These are phyloP conservation scores for Calycopis cecrops DNA, from an alignment of 1,140 invertebrate genomes.

Conservation along the genomic window DNA sequence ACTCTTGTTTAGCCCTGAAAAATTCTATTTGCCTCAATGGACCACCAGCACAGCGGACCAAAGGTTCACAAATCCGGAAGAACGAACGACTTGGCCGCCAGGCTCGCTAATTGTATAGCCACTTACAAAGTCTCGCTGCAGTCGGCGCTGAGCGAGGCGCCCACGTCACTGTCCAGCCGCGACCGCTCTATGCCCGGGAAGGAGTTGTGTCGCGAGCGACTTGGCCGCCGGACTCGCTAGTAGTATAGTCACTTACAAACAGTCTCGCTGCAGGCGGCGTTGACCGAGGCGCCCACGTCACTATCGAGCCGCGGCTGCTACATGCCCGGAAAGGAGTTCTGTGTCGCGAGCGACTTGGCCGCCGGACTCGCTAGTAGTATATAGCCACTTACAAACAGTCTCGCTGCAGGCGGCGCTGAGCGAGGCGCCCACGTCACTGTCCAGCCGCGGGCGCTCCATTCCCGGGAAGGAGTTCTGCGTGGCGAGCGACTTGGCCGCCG, in stretches of 20 bases:
- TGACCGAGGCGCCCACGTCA: slow-evolving; percentile 70
- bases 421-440: slow-evolving; percentile 71
- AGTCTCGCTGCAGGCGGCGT: slow-evolving; percentile 67
- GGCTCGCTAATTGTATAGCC: too few relatives aligned
- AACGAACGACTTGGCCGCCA: too few relatives aligned
- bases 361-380: slow-evolving; percentile 44
- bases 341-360: slow-evolving; percentile 43
- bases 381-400: slow-evolving; percentile 44
- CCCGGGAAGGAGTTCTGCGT: slow-evolving; percentile 47
- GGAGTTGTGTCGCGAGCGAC: slow-evolving; percentile 44
- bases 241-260: slow-evolving; percentile 40
- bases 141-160: too few relatives aligned
- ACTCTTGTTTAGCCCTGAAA: too few relatives aligned
- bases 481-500: slow-evolving; percentile 42
- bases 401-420: slow-evolving; percentile 70
- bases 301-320: slow-evolving; percentile 60
- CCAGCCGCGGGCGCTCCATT: slow-evolving; percentile 48
- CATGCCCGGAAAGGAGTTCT: slow-evolving; percentile 43
- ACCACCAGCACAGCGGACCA: too few relatives aligned
- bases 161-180: slow-evolving; percentile 69
- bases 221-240: slow-evolving; percentile 45
- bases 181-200: slow-evolving; percentile 34
- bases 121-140: too few relatives aligned
- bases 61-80: too few relatives aligned
- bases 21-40: too few relatives aligned